A percentile compares a stretch with the other conserved stretches of the same genome.
Evolutionary conservation across 2,113 vertebrate genomes (phyloP).

Genomic region (Onychostoma macrolepis): DNA sequence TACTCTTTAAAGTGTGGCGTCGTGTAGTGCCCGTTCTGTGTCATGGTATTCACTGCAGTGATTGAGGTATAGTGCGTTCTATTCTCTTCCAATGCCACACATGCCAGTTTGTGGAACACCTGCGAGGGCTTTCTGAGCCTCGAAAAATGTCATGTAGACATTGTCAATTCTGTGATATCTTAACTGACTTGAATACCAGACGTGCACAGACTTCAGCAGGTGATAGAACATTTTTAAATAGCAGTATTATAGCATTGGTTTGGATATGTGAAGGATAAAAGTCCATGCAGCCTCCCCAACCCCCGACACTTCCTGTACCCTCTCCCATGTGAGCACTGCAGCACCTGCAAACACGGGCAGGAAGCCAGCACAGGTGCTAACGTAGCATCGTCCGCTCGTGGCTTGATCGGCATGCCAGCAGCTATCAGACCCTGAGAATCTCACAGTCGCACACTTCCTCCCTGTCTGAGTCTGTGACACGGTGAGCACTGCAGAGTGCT

Average conservation of each 20-base stretch:
- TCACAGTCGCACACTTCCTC: slow-evolving; percentile 51
- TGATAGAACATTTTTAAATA: not conserved
- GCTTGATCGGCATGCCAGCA: slow-evolving; percentile 42
- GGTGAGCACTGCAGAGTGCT: slow-evolving; percentile 18
- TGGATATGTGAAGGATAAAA: slow-evolving; percentile 1
- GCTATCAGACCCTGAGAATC: slow-evolving; percentile 54
- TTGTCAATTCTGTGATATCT: not conserved
- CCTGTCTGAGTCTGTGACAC: slow-evolving; percentile 55
- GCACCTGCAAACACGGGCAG: slow-evolving; percentile 64
- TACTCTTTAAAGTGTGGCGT: slow-evolving; percentile 6
- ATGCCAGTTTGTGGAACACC: slow-evolving; percentile 8
- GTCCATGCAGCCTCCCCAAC: not conserved
- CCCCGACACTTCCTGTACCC: slow-evolving; percentile 43
- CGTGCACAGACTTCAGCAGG: not conserved
- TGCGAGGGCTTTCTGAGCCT: not conserved
- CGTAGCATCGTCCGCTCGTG: slow-evolving; percentile 49
- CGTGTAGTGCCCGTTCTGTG: not conserved
- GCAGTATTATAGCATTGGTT: not conserved
- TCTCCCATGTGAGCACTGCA: slow-evolving; percentile 43
- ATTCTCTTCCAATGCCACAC: slow-evolving; percentile 20
- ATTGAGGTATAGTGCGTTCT: slow-evolving; percentile 36
- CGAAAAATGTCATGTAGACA: not conserved
- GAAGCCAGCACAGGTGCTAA: slow-evolving; percentile 58
- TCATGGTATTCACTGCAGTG: not conserved
- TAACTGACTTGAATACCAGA: not conserved